Evolutionary conservation across 2,797 vertebrate genomes (phyloP).

Genomic region (Alauda arvensis): DNA sequence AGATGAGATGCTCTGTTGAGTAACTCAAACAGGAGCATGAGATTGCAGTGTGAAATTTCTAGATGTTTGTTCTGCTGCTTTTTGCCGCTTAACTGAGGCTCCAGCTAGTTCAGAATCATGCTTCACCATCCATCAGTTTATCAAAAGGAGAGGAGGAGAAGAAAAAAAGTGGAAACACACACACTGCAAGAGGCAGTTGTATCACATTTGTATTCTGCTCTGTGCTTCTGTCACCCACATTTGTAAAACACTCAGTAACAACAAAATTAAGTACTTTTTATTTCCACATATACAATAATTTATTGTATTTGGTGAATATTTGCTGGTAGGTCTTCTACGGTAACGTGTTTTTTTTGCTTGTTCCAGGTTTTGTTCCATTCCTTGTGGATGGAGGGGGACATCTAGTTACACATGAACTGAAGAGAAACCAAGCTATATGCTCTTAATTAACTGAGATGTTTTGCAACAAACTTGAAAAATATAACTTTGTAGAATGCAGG

Average conservation of each 20-base stretch:
- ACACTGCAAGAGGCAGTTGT: neutral
- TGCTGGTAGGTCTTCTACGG: neutral
- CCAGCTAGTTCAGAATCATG: neutral
- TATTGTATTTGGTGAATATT: conserved; percentile 11
- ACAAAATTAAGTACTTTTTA: conserved; percentile 19
- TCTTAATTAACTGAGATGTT: neutral
- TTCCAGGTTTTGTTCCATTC: neutral
- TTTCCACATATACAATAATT: conserved; percentile 2
- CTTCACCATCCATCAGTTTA: neutral
- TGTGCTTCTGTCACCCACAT: neutral
- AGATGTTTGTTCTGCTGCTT: neutral
- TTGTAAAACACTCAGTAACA: conserved; percentile 27
- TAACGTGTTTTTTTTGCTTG: neutral
- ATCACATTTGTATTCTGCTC: conserved; percentile 22
- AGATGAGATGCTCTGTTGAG: neutral
- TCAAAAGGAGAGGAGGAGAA: neutral
- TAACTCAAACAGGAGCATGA: neutral
- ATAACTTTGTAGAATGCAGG: neutral
- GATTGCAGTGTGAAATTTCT: neutral
- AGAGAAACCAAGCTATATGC: neutral
- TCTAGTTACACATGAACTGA: neutral
- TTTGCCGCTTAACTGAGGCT: neutral
- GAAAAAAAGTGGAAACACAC: neutral
- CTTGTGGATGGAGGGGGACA: neutral
- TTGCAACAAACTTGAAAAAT: neutral